Evolutionary conservation across 1,140 invertebrate species (phyloP).

Genomic region (Episyrphus balteatus): DNA sequence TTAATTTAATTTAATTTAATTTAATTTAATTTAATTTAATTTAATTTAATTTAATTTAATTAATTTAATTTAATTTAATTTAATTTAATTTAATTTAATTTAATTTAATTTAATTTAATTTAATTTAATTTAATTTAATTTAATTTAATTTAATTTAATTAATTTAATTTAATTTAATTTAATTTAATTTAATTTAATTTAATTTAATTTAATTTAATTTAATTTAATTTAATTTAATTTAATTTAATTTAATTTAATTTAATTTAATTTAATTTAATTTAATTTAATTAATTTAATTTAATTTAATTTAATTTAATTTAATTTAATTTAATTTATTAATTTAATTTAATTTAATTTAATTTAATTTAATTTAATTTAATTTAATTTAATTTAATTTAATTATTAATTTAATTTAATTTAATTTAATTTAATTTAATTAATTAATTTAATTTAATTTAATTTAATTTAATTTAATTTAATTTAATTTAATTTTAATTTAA

Average conservation of each 20-base stretch:
- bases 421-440: too few relatives aligned
- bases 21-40: not conserved
- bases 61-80: not conserved
- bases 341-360: too few relatives aligned
- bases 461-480: too few relatives aligned
- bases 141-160: not conserved
- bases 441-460: too few relatives aligned
- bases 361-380: too few relatives aligned
- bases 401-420: too few relatives aligned
- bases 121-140: not conserved
- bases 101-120: not conserved
- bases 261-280: not conserved
- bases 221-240: not conserved
- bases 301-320: not conserved
- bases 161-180: not conserved
- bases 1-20: not conserved
- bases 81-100: not conserved
- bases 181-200: not conserved
- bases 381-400: too few relatives aligned
- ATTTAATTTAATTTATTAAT: not conserved
- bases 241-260: not conserved
- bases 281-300: not conserved
- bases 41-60: not conserved
- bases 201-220: not conserved
- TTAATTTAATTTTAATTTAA: too few relatives aligned